Base-by-base conservation (phyloP, 2,113 vertebrate genomes). In the Romanogobio albipinnatus region DNA sequence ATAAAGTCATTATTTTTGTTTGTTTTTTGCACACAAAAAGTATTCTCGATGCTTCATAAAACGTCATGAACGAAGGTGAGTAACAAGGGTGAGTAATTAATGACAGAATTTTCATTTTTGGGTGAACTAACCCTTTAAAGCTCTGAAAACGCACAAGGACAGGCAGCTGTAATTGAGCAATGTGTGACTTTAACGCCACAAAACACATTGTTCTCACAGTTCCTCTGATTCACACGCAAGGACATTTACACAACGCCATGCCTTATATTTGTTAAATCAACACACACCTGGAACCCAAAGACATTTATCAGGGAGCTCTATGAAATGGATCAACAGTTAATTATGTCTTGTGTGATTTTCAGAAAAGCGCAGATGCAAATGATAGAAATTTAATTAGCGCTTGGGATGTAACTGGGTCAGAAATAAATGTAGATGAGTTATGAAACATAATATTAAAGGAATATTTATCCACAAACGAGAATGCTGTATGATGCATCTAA, bases 361-460 rank as follows among this genome's bases (percentile, higher is more conserved):
- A 59, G 76, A 58, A 14, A 76, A 76, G 9, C 10, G 3, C 14
- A 39, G 9, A 43, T 43, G 33, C 29, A 78, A 70, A 5, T 43
- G 9, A 70, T 59, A 19, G n/a, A 39, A 53, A 19, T 58, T 56
- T 58, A 56, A 56, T 77, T 77, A 39, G 51, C 3, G 36, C 33
- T 59, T 15, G 19, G 39, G 53, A 78, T 77, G 13, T 14, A 78
- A 78, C 33, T 43, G 56, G 53, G 5, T 59, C 33, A 43, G 51
- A 76, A 56, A 56, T 76, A 1, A 76, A 76, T 76, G 73, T 15
- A 76, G 47, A 53, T 76, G n/a, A 51, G 14, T 66, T 15, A 36
- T 70, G 9, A 43, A 43, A 71, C 36, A 19, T 71, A 43, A 43
- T 43, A 43, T 22, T n/a, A 10, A 71, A 43, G 68, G 19, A 39